Base-by-base conservation (phyloP, 2,113 vertebrate genomes). In the Pseudolaguvia tuberculata region DNA sequence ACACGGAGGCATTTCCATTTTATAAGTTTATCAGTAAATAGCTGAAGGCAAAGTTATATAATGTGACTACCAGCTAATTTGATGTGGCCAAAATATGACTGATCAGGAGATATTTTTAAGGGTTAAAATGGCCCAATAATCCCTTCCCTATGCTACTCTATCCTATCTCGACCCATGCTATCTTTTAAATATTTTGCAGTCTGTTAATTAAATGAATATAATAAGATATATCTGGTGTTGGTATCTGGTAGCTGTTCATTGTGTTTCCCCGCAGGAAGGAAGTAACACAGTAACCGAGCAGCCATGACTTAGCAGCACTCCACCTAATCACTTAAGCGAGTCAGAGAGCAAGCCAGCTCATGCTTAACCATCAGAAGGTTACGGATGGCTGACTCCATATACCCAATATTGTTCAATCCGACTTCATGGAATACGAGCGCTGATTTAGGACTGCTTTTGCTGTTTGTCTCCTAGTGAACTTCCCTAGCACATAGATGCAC, bases 271-370 rank as follows among this genome's bases (percentile, higher is more conserved):
- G 15, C 39, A 29, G 55, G 42, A 72, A n/a, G 21, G 56, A 72
- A 23, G 25, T 72, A 61, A 61, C 61, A 57, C 27, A 55, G 50
- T 27, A 21, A 47, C 29, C n/a, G 23, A 27, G 31, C 48, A 61
- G 53, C 59, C 74, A 55, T 21, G 11, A 48, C 27, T 27, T 29
- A 50, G 55, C 55, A 69, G 63, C 65, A 52, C 73, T 73, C 48
- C 5, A 29, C n/a, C 29, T 73, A 67, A 57, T 76, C 69, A 69
- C 27, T 50, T 2, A n/a, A 69, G 52, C 12, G 55, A 69, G 74
- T 59, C 45, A 42, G 14, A 35, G 74, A 76, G 27, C 47, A 69
- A 59, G 53, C 48, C 56, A 42, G 61, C 50, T 74, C 61, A 39
- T 73, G 50, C 59, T 73, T 42, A 39, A 35, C n/a, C 4, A 53